Percentiles rank a stretch among this genome's conserved stretches.
These are phyloP conservation scores for Acanthaster planci DNA, from an alignment of 35 echinoderm and acorn worm species.

Conservation along the genomic window DNA sequence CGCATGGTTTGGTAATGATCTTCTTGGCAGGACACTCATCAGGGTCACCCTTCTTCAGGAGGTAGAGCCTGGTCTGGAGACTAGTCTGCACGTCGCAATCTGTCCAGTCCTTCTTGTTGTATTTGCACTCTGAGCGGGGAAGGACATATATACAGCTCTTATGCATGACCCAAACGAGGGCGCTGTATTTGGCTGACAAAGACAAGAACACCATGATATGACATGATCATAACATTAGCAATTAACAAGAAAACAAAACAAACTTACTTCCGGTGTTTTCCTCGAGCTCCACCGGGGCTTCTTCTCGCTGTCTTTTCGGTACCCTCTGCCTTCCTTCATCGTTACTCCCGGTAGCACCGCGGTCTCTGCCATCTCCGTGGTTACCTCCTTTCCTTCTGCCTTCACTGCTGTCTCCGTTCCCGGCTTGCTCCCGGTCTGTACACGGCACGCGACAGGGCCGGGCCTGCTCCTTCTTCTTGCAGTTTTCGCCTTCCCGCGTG, in stretches of 20 bases:
- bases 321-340: not conserved
- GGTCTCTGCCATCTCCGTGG: not conserved
- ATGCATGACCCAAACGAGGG: too few species aligned
- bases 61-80: not conserved
- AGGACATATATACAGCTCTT: too few species aligned
- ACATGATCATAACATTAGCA: too few species aligned
- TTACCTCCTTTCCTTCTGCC: not conserved
- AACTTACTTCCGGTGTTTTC: not conserved
- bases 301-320: not conserved
- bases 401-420: not conserved
- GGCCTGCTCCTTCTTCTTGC: slow-evolving; percentile 20
- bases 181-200: too few species aligned
- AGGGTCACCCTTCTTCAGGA: not conserved
- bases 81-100: slow-evolving; percentile 15
- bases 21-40: not conserved
- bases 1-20: slow-evolving; percentile 2
- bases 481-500: slow-evolving; percentile 8
- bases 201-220: too few species aligned
- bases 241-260: too few species aligned
- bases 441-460: not conserved
- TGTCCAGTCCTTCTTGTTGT: slow-evolving; percentile 18
- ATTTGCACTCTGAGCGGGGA: not conserved
- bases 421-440: not conserved
- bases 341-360: not conserved
- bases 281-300: not conserved